Evolutionary conservation across 2,113 vertebrate genomes (phyloP), one percentile per base, ranked within the genome.

Genomic region (cattle (Bos taurus)): DNA sequence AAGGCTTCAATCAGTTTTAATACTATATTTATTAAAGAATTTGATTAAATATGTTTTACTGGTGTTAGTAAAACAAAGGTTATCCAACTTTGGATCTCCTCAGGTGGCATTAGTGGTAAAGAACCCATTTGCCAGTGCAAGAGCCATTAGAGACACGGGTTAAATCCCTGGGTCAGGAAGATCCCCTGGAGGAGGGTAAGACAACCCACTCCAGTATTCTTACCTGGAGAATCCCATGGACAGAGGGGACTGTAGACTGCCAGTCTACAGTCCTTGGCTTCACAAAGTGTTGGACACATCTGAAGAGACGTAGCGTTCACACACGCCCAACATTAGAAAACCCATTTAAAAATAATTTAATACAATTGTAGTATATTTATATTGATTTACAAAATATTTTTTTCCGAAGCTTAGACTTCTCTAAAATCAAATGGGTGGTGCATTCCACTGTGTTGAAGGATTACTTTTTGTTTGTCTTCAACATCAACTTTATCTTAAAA

Each of bases 231-330:
- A 36, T 71, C 64, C 9, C 64, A 6, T 36, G 64, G n/a, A 36
- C n/a, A 71, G 64, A 71, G 64, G 64, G 8, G 17, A 36, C 17
- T 36, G 17, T 36, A 64, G 30, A 64, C 7, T 64, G 28, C 14
- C 28, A 33, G 30, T 64, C 30, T 64, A 64, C 30, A 64, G 30
- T 64, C 62, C 64, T 71, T 71, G 19, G 64, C 64, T 36, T 71
- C 5, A 0, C 64, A 36, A 23, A 71, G 9, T 36, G n/a, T 36
- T 36, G 19, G n/a, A 21, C n/a, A 36, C n/a, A 71, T 23, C 0
- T 36, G 9, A 19, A 71, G 64, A 36, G 64, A 67, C n/a, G 6
- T 36, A 17, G 15, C 19, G 1, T 23, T 9, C n/a, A 71, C n/a
- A 71, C 19, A 71, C 0, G 4, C 64, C 19, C 19, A 71, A 71